Percentiles rank a stretch among this genome's conserved stretches.
Conservation (phyloP, 53 echinoderm and acorn worm species). For the Holothuria scabra region DNA sequence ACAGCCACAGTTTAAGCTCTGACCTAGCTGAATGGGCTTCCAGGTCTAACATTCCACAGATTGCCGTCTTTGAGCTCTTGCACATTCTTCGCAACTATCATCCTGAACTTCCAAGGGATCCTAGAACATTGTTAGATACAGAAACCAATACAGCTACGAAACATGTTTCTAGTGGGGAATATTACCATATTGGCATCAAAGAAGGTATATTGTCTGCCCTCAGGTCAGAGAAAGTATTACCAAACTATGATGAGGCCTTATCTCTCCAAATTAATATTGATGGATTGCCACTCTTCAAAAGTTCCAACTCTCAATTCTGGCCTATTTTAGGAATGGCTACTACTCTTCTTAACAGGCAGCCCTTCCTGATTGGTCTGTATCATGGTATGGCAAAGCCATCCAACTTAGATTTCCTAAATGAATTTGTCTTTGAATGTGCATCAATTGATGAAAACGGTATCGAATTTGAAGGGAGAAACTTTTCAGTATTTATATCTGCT, state of each 20-base stretch:
- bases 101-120: conserved; percentile 52
- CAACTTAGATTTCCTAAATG: too few relatives aligned
- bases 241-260: neutral
- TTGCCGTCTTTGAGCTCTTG: conserved; percentile 30
- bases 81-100: conserved; percentile 22
- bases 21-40: conserved; percentile 14
- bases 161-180: conserved; percentile 30
- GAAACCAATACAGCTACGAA: conserved; percentile 8
- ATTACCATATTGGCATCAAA: conserved; percentile 54
- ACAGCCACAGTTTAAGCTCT: neutral
- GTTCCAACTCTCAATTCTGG: conserved; percentile 50
- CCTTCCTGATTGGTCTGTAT: conserved; percentile 60
- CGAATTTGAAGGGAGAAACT: too few relatives aligned
- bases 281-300: conserved; percentile 55
- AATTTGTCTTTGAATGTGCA: too few relatives aligned
- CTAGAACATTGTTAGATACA: conserved; percentile 42
- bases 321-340: conserved; percentile 52
- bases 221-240: too few relatives aligned
- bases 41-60: conserved; percentile 11
- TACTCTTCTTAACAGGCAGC: neutral
- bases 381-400: conserved; percentile 42
- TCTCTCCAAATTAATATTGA: conserved; percentile 46
- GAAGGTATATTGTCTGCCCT: neutral
- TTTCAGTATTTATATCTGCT: neutral
- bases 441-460: too few relatives aligned